phyloP scores from a whole-genome alignment of 2,888 invertebrate species.

The Zaprionus obscuricornis region DNA sequence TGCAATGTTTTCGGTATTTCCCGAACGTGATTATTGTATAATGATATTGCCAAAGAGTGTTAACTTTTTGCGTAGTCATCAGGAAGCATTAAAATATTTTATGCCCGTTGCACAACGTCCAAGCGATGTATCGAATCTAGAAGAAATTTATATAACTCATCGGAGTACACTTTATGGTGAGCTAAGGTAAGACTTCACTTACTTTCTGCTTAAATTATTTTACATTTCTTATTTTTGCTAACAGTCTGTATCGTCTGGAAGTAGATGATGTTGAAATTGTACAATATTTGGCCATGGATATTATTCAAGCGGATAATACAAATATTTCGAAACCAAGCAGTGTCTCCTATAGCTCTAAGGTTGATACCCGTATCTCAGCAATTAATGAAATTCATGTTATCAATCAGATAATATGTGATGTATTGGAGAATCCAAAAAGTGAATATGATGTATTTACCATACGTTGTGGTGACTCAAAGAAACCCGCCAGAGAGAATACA shows the following conservation, averaged over 20 bases:
- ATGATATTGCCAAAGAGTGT: constrained; percentile 53
- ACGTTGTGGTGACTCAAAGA: constrained; percentile 69
- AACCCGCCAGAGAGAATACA: constrained; percentile 51
- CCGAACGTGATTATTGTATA: constrained; percentile 85
- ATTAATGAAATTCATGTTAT: constrained; percentile 48
- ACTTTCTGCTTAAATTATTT: neutral
- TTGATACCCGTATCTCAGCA: too few species aligned
- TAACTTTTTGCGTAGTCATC: constrained; percentile 26
- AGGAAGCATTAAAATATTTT: constrained; percentile 70
- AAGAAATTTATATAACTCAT: constrained; percentile 74
- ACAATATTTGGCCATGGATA: constrained; percentile 3
- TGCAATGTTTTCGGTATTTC: constrained; percentile 88
- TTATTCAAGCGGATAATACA: too few species aligned
- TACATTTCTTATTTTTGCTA: neutral
- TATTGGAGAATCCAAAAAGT: constrained; percentile 52
- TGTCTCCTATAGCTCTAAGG: constrained; percentile 30
- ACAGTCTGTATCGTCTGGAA: constrained; percentile 47
- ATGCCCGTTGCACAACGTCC: constrained; percentile 62
- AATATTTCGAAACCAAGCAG: neutral
- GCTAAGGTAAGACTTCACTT: constrained; percentile 46
- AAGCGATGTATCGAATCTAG: constrained; percentile 22
- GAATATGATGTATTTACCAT: constrained; percentile 66
- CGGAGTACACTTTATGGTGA: constrained; percentile 76
- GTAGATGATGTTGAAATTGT: constrained; percentile 20
- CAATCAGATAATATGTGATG: constrained; percentile 56